These are phyloP conservation scores for Psix sp. DNA, from an alignment of 1,140 invertebrate species.

Conservation along the genomic window DNA sequence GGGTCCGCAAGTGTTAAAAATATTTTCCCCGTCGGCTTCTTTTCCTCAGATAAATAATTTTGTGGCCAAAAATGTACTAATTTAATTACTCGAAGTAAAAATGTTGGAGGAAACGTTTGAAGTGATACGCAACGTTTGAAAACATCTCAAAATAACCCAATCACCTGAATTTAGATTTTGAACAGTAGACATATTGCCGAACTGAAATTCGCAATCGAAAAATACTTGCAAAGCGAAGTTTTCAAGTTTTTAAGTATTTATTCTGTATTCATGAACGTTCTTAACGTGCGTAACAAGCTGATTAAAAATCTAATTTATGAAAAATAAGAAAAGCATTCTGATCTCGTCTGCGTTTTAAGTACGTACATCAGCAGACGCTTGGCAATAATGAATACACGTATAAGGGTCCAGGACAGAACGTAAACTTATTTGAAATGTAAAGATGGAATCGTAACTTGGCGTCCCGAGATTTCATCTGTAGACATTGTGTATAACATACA, in stretches of 20 bases:
- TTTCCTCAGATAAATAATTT: no score
- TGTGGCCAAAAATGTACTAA: no score
- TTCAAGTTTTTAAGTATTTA: conserved; percentile 10
- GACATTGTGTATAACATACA: conserved; percentile 68
- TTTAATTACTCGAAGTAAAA: no score
- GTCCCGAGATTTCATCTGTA: conserved; percentile 64
- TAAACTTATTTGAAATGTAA: conserved; percentile 75
- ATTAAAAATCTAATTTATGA: conserved; percentile 70
- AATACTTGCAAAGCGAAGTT: neutral
- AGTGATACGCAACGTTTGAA: no score
- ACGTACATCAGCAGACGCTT: conserved; percentile 66
- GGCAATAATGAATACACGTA: conserved; percentile 74
- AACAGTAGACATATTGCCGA: neutral
- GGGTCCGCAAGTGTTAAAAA: no score
- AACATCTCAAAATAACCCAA: no score
- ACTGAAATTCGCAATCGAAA: neutral
- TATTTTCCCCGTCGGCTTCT: no score
- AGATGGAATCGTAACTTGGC: conserved; percentile 64
- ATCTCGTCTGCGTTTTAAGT: conserved; percentile 57
- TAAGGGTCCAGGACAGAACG: conserved; percentile 68
- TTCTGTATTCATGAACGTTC: conserved; percentile 51
- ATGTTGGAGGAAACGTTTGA: no score
- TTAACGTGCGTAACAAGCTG: conserved; percentile 35
- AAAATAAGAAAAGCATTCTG: conserved; percentile 69
- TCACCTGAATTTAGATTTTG: no score